phyloP scores from a whole-genome alignment of 2,113 vertebrate genomes.

The Gracilinanus agilis region DNA sequence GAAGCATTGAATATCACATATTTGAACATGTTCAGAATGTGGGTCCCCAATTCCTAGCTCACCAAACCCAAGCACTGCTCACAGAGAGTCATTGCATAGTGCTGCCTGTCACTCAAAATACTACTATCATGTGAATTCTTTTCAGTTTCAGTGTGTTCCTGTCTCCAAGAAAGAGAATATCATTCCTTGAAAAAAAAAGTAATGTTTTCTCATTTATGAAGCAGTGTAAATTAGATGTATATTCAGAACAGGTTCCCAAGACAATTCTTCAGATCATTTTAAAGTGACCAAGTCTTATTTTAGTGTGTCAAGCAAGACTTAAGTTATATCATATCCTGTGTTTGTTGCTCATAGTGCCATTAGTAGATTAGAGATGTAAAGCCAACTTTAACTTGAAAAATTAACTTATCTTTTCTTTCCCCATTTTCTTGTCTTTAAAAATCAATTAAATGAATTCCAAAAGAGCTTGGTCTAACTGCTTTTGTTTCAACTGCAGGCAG shows the following conservation, averaged over 20 bases:
- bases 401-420: slow-evolving; percentile 76
- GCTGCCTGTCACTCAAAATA: slow-evolving; percentile 76
- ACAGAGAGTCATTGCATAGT: slow-evolving; percentile 81
- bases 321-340: slow-evolving; percentile 76
- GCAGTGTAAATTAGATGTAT: slow-evolving; percentile 86
- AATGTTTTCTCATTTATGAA: slow-evolving; percentile 82
- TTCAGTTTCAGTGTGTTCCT: slow-evolving; percentile 77
- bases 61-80: slow-evolving; percentile 85
- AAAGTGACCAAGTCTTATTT: slow-evolving; percentile 87
- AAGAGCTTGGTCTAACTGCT: slow-evolving; percentile 84
- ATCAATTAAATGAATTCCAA: slow-evolving; percentile 77
- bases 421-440: slow-evolving; percentile 76
- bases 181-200: slow-evolving; percentile 78
- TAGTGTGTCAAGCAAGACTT: slow-evolving; percentile 84
- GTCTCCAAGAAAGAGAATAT: slow-evolving; percentile 77
- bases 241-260: slow-evolving; percentile 85
- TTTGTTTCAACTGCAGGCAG: slow-evolving; percentile 89
- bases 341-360: slow-evolving; percentile 84
- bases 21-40: slow-evolving; percentile 88
- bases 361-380: slow-evolving; percentile 81
- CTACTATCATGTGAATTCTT: slow-evolving; percentile 85
- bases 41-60: slow-evolving; percentile 83
- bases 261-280: slow-evolving; percentile 87
- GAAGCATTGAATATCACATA: slow-evolving; percentile 88
- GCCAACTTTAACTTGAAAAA: slow-evolving; percentile 82